phyloP scores from a whole-genome alignment of 64 coral and sea anemone genomes.

The Pocillopora damicornis region DNA sequence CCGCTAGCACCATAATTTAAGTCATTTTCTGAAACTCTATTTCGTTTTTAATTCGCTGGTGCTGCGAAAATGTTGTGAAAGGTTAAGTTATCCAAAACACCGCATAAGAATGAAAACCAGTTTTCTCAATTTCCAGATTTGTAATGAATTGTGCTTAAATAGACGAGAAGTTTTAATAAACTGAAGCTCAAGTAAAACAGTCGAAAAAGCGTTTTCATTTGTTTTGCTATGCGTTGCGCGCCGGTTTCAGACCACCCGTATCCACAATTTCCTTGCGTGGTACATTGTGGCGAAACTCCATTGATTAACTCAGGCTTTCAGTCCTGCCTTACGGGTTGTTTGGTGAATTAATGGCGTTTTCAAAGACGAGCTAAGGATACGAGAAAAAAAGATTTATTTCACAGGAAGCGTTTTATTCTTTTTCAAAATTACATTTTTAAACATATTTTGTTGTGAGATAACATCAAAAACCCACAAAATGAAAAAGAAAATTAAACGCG shows the following conservation, averaged over 20 bases:
- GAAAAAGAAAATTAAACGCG: slow-evolving; percentile 29
- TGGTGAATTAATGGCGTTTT: not conserved
- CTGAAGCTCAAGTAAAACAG: slow-evolving; percentile 40
- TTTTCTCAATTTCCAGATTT: slow-evolving; percentile 47
- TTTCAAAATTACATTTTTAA: not conserved
- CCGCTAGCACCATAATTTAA: slow-evolving; percentile 48
- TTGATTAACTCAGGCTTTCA: slow-evolving; percentile 39
- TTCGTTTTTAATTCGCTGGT: slow-evolving; percentile 42
- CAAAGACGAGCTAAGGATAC: not conserved
- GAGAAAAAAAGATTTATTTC: not conserved
- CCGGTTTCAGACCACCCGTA: slow-evolving; percentile 34
- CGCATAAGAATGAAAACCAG: slow-evolving; percentile 21
- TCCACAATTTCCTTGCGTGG: slow-evolving; percentile 35
- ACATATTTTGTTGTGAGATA: slow-evolving; percentile 11
- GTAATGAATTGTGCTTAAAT: slow-evolving; percentile 71
- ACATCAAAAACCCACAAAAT: slow-evolving; percentile 12
- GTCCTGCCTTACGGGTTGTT: slow-evolving; percentile 12
- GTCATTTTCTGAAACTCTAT: slow-evolving; percentile 46
- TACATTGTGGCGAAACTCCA: slow-evolving; percentile 6
- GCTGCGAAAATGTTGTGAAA: slow-evolving; percentile 34
- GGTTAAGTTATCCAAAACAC: slow-evolving; percentile 34
- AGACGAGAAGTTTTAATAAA: slow-evolving; percentile 72
- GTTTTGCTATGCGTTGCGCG: slow-evolving; percentile 34
- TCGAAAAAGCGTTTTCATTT: slow-evolving; percentile 23
- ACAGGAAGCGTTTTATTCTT: not conserved